Evolutionary conservation across 2,888 invertebrate genomes (phyloP).

Genomic region (Acrobasis consociella): DNA sequence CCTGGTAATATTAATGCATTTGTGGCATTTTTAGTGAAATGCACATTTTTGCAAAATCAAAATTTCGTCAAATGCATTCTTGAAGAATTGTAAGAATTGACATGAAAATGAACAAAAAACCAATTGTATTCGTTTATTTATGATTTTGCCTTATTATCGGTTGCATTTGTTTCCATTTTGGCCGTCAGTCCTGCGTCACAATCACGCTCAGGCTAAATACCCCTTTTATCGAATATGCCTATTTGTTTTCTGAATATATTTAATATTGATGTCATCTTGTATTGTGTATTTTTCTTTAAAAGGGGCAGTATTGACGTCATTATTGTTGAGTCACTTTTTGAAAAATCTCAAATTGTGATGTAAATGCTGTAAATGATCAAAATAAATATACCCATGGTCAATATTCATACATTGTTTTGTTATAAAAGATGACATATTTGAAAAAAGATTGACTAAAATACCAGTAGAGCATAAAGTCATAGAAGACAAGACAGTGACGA

Average conservation of each 20-base stretch:
- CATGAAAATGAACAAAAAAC: no score
- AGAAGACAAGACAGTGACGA: slow-evolving; percentile 60
- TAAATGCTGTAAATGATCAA: neutral
- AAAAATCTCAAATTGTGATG: neutral
- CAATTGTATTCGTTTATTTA: no score
- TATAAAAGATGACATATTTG: neutral
- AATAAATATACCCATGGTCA: no score
- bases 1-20: neutral
- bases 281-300: neutral
- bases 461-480: neutral
- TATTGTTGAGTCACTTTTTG: neutral
- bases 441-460: neutral
- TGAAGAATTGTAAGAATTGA: no score
- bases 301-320: neutral
- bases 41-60: neutral
- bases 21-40: neutral
- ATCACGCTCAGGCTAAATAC: slow-evolving; percentile 10
- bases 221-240: slow-evolving; percentile 6
- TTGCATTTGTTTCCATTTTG: slow-evolving; percentile 17
- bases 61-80: neutral
- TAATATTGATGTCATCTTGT: no score
- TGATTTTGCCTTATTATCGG: neutral
- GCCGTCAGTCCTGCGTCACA: slow-evolving; percentile 3
- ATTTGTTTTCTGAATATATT: no score
- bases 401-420: no score